Evolutionary conservation across 2,888 invertebrate species (phyloP).

Genomic region (Mythimna lalbum): DNA sequence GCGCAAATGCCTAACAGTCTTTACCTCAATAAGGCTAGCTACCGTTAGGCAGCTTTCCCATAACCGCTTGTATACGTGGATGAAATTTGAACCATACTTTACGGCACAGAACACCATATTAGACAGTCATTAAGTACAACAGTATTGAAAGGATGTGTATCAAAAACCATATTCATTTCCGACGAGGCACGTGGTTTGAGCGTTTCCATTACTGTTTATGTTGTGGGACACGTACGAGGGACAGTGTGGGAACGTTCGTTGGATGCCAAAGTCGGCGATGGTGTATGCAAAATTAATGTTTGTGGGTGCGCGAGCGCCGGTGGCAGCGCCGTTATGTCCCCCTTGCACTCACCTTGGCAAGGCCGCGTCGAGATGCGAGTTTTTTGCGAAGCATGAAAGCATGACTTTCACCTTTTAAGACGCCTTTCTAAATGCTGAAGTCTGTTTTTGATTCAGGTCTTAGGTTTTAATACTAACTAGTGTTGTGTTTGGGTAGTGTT

Average conservation of each 20-base stretch:
- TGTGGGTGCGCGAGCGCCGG: conserved; percentile 72
- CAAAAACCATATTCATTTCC: conserved; percentile 80
- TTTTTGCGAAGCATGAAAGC: conserved; percentile 88
- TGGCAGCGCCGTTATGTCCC: conserved; percentile 87
- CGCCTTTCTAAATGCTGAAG: conserved; percentile 88
- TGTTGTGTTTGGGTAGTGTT: conserved; percentile 26
- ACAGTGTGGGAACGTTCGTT: conserved; percentile 68
- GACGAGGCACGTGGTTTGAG: conserved; percentile 60
- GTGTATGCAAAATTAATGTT: conserved; percentile 68
- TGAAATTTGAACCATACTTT: conserved; percentile 78
- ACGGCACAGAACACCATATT: conserved; percentile 74
- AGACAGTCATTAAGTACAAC: conserved; percentile 76
- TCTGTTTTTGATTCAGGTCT: conserved; percentile 67
- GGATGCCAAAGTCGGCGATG: conserved; percentile 70
- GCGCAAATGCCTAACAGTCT: conserved; percentile 55
- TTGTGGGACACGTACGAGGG: conserved; percentile 49
- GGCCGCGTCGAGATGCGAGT: conserved; percentile 88
- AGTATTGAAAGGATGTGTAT: conserved; percentile 84
- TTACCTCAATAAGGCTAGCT: conserved; percentile 67
- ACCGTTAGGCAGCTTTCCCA: conserved; percentile 83
- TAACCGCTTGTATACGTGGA: conserved; percentile 79
- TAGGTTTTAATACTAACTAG: conserved; percentile 58
- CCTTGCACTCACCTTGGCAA: conserved; percentile 90
- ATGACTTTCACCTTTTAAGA: conserved; percentile 89
- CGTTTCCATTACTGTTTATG: conserved; percentile 62